These are phyloP conservation scores for Neomonachus schauinslandi DNA, from an alignment of 2,113 vertebrate genomes.

Conservation along the genomic window DNA sequence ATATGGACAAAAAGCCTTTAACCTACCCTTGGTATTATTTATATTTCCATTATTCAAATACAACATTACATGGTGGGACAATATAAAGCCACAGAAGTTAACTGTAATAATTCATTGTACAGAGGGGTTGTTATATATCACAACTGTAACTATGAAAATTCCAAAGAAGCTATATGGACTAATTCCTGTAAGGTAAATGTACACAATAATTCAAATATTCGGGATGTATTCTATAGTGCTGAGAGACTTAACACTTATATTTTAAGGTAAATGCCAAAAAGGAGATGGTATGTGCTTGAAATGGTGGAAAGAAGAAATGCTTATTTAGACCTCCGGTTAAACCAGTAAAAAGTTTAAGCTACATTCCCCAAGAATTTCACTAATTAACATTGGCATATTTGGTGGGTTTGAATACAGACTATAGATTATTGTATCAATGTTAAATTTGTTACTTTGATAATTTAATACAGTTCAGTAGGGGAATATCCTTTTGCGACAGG, in stretches of 20 bases:
- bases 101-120: neutral
- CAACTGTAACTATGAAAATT: neutral
- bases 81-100: too few relatives aligned
- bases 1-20: neutral
- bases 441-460: neutral
- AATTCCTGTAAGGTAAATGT: neutral
- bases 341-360: neutral
- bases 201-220: neutral
- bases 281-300: neutral
- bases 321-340: neutral
- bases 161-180: neutral
- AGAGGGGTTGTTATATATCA: neutral
- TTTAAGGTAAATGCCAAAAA: neutral
- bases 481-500: neutral
- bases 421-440: neutral
- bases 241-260: neutral
- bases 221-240: neutral
- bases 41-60: neutral
- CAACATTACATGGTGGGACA: neutral
- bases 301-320: neutral
- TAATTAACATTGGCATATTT: neutral
- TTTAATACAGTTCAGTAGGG: neutral
- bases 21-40: neutral
- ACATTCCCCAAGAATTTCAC: neutral
- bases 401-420: neutral